These are phyloP conservation scores for Caenorhabditis elegans DNA, from an alignment of 1,140 invertebrate genomes.

Conservation along the genomic window DNA sequence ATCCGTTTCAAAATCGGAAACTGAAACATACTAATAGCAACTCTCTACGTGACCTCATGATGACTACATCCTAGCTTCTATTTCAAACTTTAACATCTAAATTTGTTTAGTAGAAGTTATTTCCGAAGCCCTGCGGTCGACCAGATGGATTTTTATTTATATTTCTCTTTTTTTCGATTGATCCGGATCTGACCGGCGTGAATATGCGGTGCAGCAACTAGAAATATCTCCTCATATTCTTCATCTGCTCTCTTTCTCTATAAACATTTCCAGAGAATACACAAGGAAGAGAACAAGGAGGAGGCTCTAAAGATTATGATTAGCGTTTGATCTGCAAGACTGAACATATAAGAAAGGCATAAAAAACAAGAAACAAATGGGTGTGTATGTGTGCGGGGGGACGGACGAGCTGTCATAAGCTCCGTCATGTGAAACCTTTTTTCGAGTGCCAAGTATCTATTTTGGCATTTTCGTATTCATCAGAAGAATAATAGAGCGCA, in stretches of 20 bases:
- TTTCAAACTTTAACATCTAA: not conserved
- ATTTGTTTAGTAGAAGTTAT: not conserved
- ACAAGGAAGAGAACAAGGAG: no score
- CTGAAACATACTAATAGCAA: no score
- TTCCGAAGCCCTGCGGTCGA: not conserved
- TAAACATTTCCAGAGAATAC: not conserved
- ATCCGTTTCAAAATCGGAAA: no score
- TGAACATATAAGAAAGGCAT: not conserved
- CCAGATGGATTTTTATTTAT: slow-evolving; percentile 26
- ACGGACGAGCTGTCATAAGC: not conserved
- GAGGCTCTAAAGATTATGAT: not conserved
- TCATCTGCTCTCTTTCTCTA: no score
- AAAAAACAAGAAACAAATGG: not conserved
- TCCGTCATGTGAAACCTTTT: slow-evolving; percentile 22
- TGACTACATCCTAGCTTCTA: no score
- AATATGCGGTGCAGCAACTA: no score
- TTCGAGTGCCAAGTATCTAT: slow-evolving; percentile 17
- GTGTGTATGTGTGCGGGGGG: not conserved
- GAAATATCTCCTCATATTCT: not conserved
- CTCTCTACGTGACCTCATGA: no score
- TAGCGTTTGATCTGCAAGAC: not conserved
- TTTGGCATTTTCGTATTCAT: slow-evolving; percentile 26
- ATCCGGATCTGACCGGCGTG: not conserved
- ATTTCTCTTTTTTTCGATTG: not conserved
- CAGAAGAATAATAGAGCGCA: not conserved